Conservation (phyloP, 2,113 vertebrate species). For the Hiodon tergisus region DNA sequence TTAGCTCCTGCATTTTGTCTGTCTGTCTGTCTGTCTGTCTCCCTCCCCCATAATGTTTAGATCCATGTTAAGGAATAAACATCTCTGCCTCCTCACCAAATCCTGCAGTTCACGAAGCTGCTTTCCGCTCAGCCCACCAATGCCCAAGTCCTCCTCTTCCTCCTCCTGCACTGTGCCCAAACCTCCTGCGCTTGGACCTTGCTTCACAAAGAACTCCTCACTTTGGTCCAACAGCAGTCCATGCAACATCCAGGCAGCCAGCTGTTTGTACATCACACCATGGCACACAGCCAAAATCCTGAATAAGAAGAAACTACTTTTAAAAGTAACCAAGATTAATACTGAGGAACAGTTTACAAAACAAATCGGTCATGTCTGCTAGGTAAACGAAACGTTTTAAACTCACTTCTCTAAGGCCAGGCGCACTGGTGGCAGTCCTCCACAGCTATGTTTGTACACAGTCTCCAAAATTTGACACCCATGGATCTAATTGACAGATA, state of each 20-base stretch:
- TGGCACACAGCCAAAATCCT: constrained; percentile 94
- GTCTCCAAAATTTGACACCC: constrained; percentile 95
- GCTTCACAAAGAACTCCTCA: constrained; percentile 94
- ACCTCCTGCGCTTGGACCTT: constrained; percentile 83
- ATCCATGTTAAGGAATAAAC: background rate
- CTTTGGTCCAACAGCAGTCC: constrained; percentile 89
- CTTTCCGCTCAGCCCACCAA: constrained; percentile 91
- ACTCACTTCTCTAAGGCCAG: constrained; percentile 91
- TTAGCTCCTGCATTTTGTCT: background rate
- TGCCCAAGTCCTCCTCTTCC: constrained; percentile 88
- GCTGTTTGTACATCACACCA: constrained; percentile 97
- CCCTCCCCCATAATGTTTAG: background rate
- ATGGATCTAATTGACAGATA: constrained; percentile 73
- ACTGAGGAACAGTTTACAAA: background rate
- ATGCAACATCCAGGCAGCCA: constrained; percentile 97
- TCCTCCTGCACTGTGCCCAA: constrained; percentile 76
- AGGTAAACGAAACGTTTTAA: background rate
- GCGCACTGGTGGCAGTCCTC: constrained; percentile 88
- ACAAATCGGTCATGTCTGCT: background rate
- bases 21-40: too few species aligned
- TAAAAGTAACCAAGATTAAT: background rate
- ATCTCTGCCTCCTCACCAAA: constrained; percentile 64
- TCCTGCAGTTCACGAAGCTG: constrained; percentile 91
- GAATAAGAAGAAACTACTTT: constrained; percentile 7
- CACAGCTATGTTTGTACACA: constrained; percentile 92